These are phyloP conservation scores for Dolichoris vasculosae DNA, from an alignment of 1,140 invertebrate species.

Conservation along the genomic window DNA sequence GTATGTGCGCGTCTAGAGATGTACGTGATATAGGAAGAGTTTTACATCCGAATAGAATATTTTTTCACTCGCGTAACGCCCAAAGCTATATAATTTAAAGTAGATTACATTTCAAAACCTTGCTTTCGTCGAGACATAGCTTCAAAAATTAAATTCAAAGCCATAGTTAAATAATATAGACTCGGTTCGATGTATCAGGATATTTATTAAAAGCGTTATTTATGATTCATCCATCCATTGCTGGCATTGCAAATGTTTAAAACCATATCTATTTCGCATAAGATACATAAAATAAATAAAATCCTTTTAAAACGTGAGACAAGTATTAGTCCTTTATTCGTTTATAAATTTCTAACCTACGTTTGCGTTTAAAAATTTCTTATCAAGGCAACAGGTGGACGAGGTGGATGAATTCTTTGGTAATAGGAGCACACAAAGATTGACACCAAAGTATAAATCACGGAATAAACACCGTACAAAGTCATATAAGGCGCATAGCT, in stretches of 20 bases:
- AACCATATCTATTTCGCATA: background rate
- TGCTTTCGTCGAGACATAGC: background rate
- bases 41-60: background rate
- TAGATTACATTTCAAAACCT: background rate
- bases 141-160: background rate
- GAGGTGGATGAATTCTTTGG: conserved; percentile 19
- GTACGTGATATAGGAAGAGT: background rate
- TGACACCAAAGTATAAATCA: background rate
- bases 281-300: background rate
- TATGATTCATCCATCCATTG: background rate
- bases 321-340: background rate
- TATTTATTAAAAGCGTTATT: background rate
- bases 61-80: background rate
- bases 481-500: conserved; percentile 20
- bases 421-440: conserved; percentile 1
- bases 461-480: background rate
- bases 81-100: background rate
- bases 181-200: background rate
- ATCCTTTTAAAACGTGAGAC: background rate
- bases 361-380: background rate
- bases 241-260: background rate
- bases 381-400: conserved; percentile 29
- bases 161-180: background rate
- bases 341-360: background rate
- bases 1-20: background rate